These are phyloP conservation scores for Sinocyclocheilus anshuiensis DNA, from an alignment of 2,113 vertebrate species.

Conservation along the genomic window DNA sequence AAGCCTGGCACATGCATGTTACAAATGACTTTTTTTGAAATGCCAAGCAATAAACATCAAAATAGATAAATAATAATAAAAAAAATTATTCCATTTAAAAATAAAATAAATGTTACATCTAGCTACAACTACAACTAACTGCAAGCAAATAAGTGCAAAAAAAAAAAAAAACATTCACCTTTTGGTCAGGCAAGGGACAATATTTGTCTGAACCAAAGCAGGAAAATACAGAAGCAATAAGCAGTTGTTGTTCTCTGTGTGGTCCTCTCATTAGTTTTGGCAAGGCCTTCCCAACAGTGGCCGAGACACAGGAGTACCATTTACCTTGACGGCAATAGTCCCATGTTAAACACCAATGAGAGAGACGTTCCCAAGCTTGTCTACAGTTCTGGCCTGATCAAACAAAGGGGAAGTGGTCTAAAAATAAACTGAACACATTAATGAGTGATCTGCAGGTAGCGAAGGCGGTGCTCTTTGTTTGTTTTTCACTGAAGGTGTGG, in stretches of 20 bases:
- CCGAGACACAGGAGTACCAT: slow-evolving; percentile 26
- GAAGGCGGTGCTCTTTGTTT: slow-evolving; percentile 13
- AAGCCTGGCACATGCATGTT: too few species aligned
- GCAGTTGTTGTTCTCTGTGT: not conserved
- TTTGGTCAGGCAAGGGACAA: not conserved
- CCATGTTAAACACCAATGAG: slow-evolving; percentile 58
- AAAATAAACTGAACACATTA: slow-evolving; percentile 26
- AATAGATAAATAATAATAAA: not conserved
- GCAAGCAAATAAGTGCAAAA: not conserved
- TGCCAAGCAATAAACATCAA: not conserved
- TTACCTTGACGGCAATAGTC: slow-evolving; percentile 56
- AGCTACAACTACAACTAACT: not conserved
- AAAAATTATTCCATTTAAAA: not conserved
- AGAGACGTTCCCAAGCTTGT: slow-evolving; percentile 44
- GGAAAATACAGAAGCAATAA: not conserved
- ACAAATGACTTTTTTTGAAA: not conserved
- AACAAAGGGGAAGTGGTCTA: slow-evolving; percentile 4
- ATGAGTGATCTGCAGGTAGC: slow-evolving; percentile 8
- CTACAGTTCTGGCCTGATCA: not conserved
- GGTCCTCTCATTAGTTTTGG: slow-evolving; percentile 60
- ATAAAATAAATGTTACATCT: not conserved
- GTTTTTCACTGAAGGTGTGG: slow-evolving; percentile 6
- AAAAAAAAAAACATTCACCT: not conserved
- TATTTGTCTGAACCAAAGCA: not conserved
- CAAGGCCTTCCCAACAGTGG: slow-evolving; percentile 43